Conservation (phyloP, 1,140 invertebrate species). For the Anastrepha obliqua region DNA sequence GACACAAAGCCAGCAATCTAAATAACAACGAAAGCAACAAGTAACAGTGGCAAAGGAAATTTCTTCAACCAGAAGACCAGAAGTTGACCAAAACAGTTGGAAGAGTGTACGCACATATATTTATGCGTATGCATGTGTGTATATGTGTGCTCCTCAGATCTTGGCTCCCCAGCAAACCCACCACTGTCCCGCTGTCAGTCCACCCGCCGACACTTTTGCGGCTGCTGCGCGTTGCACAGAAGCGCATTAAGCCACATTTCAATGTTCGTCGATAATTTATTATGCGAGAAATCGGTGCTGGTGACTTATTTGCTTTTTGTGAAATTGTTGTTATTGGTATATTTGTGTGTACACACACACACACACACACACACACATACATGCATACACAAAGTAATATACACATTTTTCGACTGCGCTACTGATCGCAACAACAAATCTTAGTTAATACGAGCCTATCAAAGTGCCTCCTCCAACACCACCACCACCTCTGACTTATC, state of each 20-base stretch:
- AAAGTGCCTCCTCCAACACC: background rate
- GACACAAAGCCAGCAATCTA: background rate
- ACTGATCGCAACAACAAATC: background rate
- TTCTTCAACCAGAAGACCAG: background rate
- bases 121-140: background rate
- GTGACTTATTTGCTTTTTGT: conserved; percentile 73
- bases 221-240: conserved; percentile 65
- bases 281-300: conserved; percentile 74
- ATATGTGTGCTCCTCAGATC: background rate
- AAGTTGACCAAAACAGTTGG: background rate
- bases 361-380: background rate
- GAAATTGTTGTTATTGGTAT: conserved; percentile 24
- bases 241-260: conserved; percentile 63
- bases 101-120: background rate
- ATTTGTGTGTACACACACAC: background rate
- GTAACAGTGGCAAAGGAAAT: conserved; percentile 21
- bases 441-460: background rate
- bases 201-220: background rate
- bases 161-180: no score
- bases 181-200: background rate
- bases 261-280: conserved; percentile 70
- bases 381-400: background rate
- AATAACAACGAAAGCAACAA: background rate
- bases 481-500: background rate
- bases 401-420: background rate